A percentile compares a stretch with the other conserved stretches of the same genome.
Conservation (phyloP, 2,797 vertebrate species). For the Ctenopoma multispine region DNA sequence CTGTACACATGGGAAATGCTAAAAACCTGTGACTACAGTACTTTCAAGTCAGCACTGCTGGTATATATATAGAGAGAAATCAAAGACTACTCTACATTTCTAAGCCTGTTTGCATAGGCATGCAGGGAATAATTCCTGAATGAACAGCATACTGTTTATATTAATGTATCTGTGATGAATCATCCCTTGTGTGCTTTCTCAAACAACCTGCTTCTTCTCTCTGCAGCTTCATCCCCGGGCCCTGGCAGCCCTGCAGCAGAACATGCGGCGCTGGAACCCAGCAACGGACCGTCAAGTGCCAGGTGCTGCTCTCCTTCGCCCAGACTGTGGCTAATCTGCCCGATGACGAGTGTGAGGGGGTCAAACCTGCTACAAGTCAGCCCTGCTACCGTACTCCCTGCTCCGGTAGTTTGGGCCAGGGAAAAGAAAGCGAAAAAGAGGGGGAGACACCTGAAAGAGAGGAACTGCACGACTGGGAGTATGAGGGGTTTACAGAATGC, state of each 20-base stretch:
- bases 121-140: not conserved
- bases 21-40: constrained; percentile 36
- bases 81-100: constrained; percentile 12
- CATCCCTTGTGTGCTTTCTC: not conserved
- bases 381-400: constrained; percentile 91
- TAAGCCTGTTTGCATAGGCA: constrained; percentile 1
- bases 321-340: constrained; percentile 95
- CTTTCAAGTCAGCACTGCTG: constrained; percentile 6
- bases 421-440: constrained; percentile 72
- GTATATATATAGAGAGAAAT: constrained; percentile 22
- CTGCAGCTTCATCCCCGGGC: constrained; percentile 92
- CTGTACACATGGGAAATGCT: constrained; percentile 22
- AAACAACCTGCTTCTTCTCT: constrained; percentile 26
- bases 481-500: constrained; percentile 94
- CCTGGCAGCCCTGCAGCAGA: constrained; percentile 92
- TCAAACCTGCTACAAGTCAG: constrained; percentile 86
- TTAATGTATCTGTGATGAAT: constrained; percentile 12
- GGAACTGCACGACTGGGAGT: constrained; percentile 95
- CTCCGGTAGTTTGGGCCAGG: constrained; percentile 71
- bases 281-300: constrained; percentile 89
- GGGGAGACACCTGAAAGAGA: constrained; percentile 72
- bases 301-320: constrained; percentile 95
- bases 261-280: constrained; percentile 92
- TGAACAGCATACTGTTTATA: constrained; percentile 12
- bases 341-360: constrained; percentile 91